These are phyloP conservation scores for Anisognathus igniventris DNA, from an alignment of 2,797 vertebrate genomes.

Conservation along the genomic window DNA sequence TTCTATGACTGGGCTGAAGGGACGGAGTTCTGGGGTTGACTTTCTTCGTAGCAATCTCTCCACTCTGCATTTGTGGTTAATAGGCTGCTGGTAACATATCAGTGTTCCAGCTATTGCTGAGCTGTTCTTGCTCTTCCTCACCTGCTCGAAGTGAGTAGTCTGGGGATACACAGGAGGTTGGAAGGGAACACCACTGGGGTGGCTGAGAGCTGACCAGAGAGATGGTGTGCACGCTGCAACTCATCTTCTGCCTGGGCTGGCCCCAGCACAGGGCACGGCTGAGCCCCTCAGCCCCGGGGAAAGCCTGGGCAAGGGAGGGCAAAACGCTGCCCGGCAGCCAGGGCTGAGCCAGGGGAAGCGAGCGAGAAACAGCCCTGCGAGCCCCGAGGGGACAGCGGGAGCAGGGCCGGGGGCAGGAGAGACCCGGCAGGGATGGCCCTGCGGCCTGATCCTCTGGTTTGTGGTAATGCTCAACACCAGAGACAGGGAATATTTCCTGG, in stretches of 20 bases:
- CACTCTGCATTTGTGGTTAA: not conserved
- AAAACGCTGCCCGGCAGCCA: not conserved
- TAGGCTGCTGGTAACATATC: not conserved
- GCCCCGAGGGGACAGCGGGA: not conserved
- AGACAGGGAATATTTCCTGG: not conserved
- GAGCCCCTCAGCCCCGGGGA: not conserved
- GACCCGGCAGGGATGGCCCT: not conserved
- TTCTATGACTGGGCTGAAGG: not conserved
- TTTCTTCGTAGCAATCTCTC: not conserved
- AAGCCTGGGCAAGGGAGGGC: not conserved
- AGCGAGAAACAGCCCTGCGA: not conserved
- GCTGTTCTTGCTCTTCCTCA: not conserved
- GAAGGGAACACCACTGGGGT: not conserved
- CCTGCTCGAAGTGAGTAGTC: not conserved
- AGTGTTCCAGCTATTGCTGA: not conserved
- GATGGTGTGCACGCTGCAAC: rapidly evolving
- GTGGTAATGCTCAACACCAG: not conserved
- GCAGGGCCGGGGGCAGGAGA: not conserved
- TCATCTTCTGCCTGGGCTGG: rapidly evolving
- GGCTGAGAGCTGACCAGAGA: too few species aligned
- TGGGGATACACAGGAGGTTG: too few species aligned
- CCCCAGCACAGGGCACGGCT: not conserved
- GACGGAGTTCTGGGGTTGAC: not conserved
- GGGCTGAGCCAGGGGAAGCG: not conserved
- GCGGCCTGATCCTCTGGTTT: rapidly evolving